A percentile compares a stretch with the other conserved stretches of the same genome.
These are phyloP conservation scores for Pelagia noctiluca DNA, from an alignment of 30 jellyfish, hydroid and myxozoan genomes.

Conservation along the genomic window DNA sequence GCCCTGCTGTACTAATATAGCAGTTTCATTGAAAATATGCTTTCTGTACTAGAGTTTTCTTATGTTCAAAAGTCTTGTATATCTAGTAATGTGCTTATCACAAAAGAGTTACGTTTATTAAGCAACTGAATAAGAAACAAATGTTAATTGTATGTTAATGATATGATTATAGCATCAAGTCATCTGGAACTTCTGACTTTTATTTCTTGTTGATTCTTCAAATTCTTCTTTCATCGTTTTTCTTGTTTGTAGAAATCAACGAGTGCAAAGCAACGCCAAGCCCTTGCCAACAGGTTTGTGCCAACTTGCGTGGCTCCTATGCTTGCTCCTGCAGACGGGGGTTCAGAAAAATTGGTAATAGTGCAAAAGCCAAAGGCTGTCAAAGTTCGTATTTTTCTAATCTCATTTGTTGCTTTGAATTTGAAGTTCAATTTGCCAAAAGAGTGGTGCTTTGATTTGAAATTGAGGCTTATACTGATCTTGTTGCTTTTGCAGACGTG, in stretches of 20 bases:
- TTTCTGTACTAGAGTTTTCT: too few species aligned
- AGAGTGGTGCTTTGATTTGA: not conserved
- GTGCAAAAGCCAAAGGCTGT: constrained; percentile 60
- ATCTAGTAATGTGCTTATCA: too few species aligned
- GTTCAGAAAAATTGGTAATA: constrained; percentile 36
- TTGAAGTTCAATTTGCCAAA: too few species aligned
- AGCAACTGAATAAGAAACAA: too few species aligned
- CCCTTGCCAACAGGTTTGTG: constrained; percentile 74
- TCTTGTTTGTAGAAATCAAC: constrained; percentile 46
- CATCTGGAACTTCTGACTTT: not conserved
- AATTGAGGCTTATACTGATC: not conserved
- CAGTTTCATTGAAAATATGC: too few species aligned
- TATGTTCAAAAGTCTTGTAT: too few species aligned
- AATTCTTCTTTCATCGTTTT: not conserved
- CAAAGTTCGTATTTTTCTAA: constrained; percentile 74
- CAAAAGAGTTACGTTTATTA: too few species aligned
- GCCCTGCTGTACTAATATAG: too few species aligned
- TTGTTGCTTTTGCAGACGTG: constrained; percentile 46
- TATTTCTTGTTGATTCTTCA: not conserved
- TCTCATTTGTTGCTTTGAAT: not conserved
- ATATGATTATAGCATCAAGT: not conserved
- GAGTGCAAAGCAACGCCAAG: constrained; percentile 51
- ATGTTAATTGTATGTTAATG: not conserved
- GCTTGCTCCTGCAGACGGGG: constrained; percentile 81
- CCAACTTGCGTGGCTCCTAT: constrained; percentile 62